These are phyloP conservation scores for Tetrao urogallus DNA, from an alignment of 2,113 vertebrate genomes.

Conservation along the genomic window DNA sequence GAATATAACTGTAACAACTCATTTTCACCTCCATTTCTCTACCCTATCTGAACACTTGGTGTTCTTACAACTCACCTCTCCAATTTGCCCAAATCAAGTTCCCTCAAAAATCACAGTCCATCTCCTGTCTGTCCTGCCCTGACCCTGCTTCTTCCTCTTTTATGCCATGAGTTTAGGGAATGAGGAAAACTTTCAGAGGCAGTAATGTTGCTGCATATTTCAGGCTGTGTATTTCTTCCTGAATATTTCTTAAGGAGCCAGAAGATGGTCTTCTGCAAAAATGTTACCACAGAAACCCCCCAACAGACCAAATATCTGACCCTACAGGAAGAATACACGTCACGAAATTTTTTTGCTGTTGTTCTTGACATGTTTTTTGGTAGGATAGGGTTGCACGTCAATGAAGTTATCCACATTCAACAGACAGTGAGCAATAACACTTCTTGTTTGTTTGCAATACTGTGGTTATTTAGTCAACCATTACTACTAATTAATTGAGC, in stretches of 20 bases:
- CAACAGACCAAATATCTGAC: not conserved
- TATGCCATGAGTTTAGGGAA: not conserved
- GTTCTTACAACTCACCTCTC: not conserved
- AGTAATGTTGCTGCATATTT: not conserved
- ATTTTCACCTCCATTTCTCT: not conserved
- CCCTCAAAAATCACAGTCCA: not conserved
- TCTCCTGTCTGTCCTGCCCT: not conserved
- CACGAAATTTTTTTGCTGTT: not conserved
- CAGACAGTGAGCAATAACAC: not conserved
- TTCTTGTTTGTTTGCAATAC: not conserved
- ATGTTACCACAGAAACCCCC: not conserved
- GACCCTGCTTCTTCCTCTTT: not conserved
- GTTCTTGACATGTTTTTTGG: not conserved
- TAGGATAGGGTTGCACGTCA: not conserved
- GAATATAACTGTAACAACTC: not conserved
- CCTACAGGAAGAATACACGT: not conserved
- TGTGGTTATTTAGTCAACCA: not conserved
- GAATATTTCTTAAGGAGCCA: not conserved
- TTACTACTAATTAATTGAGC: not conserved
- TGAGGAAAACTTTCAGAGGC: not conserved
- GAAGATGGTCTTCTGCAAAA: not conserved
- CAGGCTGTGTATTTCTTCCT: not conserved
- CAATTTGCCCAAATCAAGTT: not conserved
- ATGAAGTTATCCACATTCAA: not conserved
- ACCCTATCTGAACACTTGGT: not conserved